Evolutionary conservation across 2,888 invertebrate species (phyloP).

Genomic region (Ormyrus pomaceus): DNA sequence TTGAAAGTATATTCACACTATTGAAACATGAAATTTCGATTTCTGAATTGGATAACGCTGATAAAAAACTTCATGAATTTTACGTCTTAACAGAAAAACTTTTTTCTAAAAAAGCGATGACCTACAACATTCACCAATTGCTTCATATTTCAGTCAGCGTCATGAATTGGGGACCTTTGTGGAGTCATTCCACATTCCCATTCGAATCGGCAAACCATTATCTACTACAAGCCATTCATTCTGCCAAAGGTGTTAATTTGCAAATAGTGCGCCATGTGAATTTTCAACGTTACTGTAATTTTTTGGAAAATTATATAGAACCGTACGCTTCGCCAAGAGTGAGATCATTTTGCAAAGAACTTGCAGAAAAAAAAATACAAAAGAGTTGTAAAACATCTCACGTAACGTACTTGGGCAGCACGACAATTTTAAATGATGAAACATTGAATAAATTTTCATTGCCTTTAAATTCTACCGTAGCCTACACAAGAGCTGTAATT

Average conservation of each 20-base stretch:
- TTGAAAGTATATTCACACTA: conserved; percentile 32
- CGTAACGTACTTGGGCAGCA: conserved; percentile 1
- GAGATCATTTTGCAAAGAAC: neutral
- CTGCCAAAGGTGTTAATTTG: neutral
- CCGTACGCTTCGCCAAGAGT: neutral
- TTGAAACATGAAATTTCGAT: conserved; percentile 4
- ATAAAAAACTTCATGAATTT: conserved; percentile 31
- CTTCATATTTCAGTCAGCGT: conserved; percentile 51
- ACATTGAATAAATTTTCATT: neutral
- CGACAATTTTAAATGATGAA: neutral
- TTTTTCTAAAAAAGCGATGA: conserved; percentile 39
- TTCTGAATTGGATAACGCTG: conserved; percentile 8
- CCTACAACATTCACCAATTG: conserved; percentile 52
- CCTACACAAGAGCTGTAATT: neutral
- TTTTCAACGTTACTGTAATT: neutral
- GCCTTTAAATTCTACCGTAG: neutral
- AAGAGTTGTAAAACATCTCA: neutral
- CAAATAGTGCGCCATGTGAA: conserved; percentile 1
- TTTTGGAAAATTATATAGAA: neutral
- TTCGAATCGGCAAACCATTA: neutral
- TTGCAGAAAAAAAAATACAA: neutral
- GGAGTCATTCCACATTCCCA: neutral
- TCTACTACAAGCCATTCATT: neutral
- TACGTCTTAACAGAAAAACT: neutral
- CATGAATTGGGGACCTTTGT: conserved; percentile 45